Evolutionary conservation across 2,113 vertebrate genomes (phyloP), one percentile per base, ranked within the genome.

Genomic region (Propithecus coquereli): DNA sequence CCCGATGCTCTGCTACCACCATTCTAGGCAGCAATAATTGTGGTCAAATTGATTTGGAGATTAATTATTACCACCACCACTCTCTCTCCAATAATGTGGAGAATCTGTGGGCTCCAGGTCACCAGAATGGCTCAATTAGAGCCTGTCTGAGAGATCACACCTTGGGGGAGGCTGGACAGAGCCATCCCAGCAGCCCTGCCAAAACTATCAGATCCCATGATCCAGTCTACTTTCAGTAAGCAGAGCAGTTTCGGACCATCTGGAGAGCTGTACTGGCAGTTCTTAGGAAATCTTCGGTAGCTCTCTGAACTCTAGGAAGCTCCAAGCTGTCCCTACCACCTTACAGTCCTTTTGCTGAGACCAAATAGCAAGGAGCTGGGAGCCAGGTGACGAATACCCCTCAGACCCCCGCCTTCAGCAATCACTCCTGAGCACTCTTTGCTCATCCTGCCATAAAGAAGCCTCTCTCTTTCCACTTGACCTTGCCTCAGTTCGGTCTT

Each of bases 381-480:
- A 86, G 11, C 47, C 74, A n/a, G 3, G 59, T 27, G 43, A 7
- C 22, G 1, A 2, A 2, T 7, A 4, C 25, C 27, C 25, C 32
- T 16, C 37, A 8, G 45, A 0, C 16, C 3, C 14, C 0, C 7
- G 43, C 20, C 70, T 16, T 86, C 6, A 16, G 71, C 50, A 20
- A 0, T 59, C 77, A 40, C 34, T 20, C 12, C 57, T 32, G 57
- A 83, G 94, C 45, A 23, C 47, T 61, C 14, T 30, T 25, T 3
- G 32, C 76, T 40, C 50, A 59, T 52, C 34, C 30, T 43, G 80
- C n/a, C 30, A 68, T 68, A 92, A 87, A 54, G 82, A 92, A 84
- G 65, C 5, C n/a, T 91, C 25, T 52, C 61, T 88, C 37, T 90
- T 50, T 77, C 87, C 45, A 10, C 0, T 50, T 77, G 32, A 30